Conservation (phyloP, 2,113 vertebrate genomes). For the Tor tambroides region DNA sequence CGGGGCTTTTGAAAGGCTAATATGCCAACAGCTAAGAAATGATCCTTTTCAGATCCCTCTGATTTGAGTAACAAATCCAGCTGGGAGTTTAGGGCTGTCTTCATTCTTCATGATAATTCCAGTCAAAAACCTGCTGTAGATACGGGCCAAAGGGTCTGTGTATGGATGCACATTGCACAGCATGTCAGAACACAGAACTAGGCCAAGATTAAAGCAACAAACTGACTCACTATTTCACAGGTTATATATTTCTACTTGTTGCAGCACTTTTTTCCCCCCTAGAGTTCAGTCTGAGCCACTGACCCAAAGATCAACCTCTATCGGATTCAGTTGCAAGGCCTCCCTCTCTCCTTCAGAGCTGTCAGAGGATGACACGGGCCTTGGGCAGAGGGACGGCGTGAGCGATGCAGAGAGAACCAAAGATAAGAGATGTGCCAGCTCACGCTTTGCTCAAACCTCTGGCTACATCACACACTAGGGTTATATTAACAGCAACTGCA, state of each 20-base stretch:
- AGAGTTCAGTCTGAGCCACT: not conserved
- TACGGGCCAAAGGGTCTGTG: slow-evolving; percentile 4
- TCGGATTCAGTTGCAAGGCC: slow-evolving; percentile 38
- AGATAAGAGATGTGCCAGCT: slow-evolving; percentile 54
- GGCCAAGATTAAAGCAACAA: not conserved
- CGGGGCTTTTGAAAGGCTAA: slow-evolving; percentile 52
- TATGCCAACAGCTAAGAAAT: slow-evolving; percentile 42
- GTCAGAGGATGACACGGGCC: slow-evolving; percentile 45
- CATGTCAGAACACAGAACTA: slow-evolving; percentile 18
- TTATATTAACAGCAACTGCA: not conserved
- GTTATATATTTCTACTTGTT: not conserved
- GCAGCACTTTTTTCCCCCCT: not conserved
- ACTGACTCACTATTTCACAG: not conserved
- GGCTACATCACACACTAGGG: not conserved
- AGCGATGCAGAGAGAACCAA: slow-evolving; percentile 23
- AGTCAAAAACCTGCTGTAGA: not conserved
- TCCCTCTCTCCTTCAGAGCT: slow-evolving; percentile 41
- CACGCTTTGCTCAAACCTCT: slow-evolving; percentile 22
- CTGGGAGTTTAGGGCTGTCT: slow-evolving; percentile 13
- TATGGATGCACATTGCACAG: not conserved
- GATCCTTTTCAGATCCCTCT: slow-evolving; percentile 53
- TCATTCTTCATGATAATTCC: slow-evolving; percentile 15
- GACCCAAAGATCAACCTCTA: no score
- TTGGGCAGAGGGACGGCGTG: slow-evolving; percentile 51
- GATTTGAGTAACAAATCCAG: slow-evolving; percentile 56